Conservation (phyloP, 2,797 vertebrate species). For the Amblyraja radiata region DNA sequence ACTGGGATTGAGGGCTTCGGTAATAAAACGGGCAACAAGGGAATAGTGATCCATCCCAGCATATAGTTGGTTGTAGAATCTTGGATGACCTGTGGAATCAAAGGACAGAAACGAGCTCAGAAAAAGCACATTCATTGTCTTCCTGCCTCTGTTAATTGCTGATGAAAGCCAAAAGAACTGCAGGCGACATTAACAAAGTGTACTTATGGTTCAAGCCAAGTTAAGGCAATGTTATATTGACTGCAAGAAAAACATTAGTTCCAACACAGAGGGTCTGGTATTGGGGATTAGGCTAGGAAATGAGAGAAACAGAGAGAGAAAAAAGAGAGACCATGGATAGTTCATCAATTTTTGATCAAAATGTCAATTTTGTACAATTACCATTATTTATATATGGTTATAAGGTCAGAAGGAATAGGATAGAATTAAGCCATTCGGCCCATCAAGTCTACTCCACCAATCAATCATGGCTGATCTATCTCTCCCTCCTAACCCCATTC, state of each 20-base stretch:
- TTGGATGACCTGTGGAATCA: slow-evolving; percentile 62
- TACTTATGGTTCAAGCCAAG: not conserved
- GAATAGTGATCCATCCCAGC: slow-evolving; percentile 76
- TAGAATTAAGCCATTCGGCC: too few relatives aligned
- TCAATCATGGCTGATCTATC: too few relatives aligned
- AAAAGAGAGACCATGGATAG: too few relatives aligned
- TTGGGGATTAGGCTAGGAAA: not conserved
- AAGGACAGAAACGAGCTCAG: not conserved
- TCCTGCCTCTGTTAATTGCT: not conserved
- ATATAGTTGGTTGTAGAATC: slow-evolving; percentile 78
- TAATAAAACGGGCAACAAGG: slow-evolving; percentile 70
- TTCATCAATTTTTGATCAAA: too few relatives aligned
- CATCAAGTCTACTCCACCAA: too few relatives aligned
- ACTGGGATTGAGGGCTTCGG: slow-evolving; percentile 71
- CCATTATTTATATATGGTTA: too few relatives aligned
- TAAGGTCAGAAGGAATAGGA: too few relatives aligned
- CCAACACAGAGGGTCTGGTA: not conserved
- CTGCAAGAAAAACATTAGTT: not conserved
- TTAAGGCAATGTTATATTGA: not conserved
- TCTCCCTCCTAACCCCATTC: too few relatives aligned
- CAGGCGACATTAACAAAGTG: not conserved
- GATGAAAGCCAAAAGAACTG: not conserved
- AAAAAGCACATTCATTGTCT: too few relatives aligned
- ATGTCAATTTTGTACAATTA: too few relatives aligned
- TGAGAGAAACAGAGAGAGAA: not conserved